Evolutionary conservation across 2,797 vertebrate genomes (phyloP).

Genomic region (Typhlichthys subterraneus): DNA sequence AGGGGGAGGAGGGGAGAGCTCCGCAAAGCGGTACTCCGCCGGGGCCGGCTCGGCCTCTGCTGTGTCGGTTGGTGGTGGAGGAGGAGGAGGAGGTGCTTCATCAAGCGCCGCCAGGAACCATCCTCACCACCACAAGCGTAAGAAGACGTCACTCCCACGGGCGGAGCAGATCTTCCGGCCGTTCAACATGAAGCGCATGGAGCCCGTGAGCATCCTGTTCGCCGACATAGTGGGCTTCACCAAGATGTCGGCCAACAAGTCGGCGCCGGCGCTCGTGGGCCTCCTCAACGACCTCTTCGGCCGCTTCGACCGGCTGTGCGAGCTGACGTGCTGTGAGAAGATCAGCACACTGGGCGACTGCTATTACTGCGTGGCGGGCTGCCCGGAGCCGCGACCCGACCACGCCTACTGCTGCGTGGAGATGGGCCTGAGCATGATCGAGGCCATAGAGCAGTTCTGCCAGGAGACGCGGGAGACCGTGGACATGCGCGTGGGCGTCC

Average conservation of each 20-base stretch:
- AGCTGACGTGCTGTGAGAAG: constrained; percentile 95
- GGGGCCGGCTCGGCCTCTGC: constrained; percentile 63
- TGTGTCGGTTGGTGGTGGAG: constrained; percentile 52
- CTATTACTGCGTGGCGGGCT: constrained; percentile 97
- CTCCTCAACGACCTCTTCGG: constrained; percentile 96
- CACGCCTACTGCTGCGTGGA: constrained; percentile 98
- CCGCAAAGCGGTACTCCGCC: constrained; percentile 87
- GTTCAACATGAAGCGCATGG: constrained; percentile 97
- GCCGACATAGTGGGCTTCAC: constrained; percentile 98
- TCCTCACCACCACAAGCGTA: constrained; percentile 82
- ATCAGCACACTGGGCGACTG: constrained; percentile 98
- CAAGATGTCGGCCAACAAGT: constrained; percentile 99
- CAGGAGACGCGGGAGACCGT: constrained; percentile 96
- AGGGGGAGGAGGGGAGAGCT: constrained; percentile 73
- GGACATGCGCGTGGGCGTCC: constrained; percentile 97
- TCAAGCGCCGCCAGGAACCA: constrained; percentile 75
- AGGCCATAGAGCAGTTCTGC: constrained; percentile 97
- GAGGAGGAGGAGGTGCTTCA: constrained; percentile 77
- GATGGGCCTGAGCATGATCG: constrained; percentile 98
- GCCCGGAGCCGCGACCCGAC: constrained; percentile 90
- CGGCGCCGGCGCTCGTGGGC: constrained; percentile 93
- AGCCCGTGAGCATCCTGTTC: constrained; percentile 94
- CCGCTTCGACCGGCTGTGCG: constrained; percentile 93
- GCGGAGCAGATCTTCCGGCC: constrained; percentile 94
- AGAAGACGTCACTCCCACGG: constrained; percentile 95